Percentiles rank a stretch among this genome's conserved stretches.
Conservation (phyloP, 2,888 invertebrate genomes). For the Zaprionus lineosus region DNA sequence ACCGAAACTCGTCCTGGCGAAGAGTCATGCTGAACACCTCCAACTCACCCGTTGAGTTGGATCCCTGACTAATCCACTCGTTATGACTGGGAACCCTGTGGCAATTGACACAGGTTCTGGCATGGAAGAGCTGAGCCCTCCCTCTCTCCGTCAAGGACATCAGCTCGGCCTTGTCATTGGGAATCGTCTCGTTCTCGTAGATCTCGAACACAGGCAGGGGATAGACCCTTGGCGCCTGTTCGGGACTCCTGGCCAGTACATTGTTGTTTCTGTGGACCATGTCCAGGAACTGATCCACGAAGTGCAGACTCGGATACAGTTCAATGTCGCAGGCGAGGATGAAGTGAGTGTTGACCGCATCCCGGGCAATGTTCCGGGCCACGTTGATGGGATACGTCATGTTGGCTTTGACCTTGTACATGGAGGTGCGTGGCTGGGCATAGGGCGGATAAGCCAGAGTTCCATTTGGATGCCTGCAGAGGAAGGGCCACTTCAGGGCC, state of each 20-base stretch:
- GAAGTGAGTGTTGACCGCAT: constrained; percentile 90
- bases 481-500: constrained; percentile 54
- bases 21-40: constrained; percentile 88
- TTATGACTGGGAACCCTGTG: constrained; percentile 81
- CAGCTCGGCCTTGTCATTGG: constrained; percentile 60
- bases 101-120: constrained; percentile 44
- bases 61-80: constrained; percentile 51
- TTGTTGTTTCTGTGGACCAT: constrained; percentile 90
- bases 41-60: constrained; percentile 18
- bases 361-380: constrained; percentile 90
- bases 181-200: constrained; percentile 2
- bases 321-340: constrained; percentile 93
- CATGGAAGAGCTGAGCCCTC: constrained; percentile 50
- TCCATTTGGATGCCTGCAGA: constrained; percentile 45
- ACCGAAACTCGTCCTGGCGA: constrained; percentile 86
- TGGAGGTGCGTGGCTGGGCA: constrained; percentile 69
- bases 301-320: constrained; percentile 90
- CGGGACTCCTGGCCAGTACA: too few relatives aligned
- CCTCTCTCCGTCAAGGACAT: constrained; percentile 21
- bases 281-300: constrained; percentile 89
- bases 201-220: constrained; percentile 63
- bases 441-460: constrained; percentile 60
- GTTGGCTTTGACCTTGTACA: constrained; percentile 81
- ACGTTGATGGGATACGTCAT: constrained; percentile 94
- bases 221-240: too few relatives aligned